A percentile compares a stretch with the other conserved stretches of the same genome.
Evolutionary conservation across 2,797 vertebrate species (phyloP).

Genomic region (Sebastes trivittatus): DNA sequence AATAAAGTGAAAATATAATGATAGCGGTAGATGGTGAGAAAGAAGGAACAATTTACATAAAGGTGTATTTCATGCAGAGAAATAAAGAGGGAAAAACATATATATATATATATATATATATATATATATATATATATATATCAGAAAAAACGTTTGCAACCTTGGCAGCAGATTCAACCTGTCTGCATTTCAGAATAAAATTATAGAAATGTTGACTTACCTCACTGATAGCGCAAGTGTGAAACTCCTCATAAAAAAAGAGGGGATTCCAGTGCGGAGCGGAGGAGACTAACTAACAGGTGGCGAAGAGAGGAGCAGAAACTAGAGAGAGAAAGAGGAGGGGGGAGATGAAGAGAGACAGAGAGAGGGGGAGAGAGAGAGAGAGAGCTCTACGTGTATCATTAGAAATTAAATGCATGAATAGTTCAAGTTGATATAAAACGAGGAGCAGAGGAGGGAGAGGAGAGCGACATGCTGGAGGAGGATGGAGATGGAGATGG

Average conservation of each 20-base stretch:
- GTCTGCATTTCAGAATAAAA: constrained; percentile 10
- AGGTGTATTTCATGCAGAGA: neutral
- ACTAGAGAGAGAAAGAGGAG: constrained; percentile 34
- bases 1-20: neutral
- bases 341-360: constrained; percentile 10
- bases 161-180: neutral
- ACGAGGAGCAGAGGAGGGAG: constrained; percentile 42
- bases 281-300: constrained; percentile 76
- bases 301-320: constrained; percentile 60
- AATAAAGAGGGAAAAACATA: neutral
- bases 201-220: constrained; percentile 55
- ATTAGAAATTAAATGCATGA: constrained; percentile 68
- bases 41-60: neutral
- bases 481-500: constrained; percentile 33
- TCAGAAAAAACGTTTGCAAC: neutral
- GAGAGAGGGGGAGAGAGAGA: neutral
- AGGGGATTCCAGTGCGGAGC: constrained; percentile 65
- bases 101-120: too few species aligned
- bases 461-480: constrained; percentile 43
- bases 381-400: constrained; percentile 35
- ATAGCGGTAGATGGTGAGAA: neutral
- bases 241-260: constrained; percentile 78
- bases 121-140: neutral
- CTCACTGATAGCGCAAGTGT: constrained; percentile 61
- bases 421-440: constrained; percentile 70